Conservation (phyloP, 2,888 invertebrate species). For the Acanthosoma haemorrhoidale region DNA sequence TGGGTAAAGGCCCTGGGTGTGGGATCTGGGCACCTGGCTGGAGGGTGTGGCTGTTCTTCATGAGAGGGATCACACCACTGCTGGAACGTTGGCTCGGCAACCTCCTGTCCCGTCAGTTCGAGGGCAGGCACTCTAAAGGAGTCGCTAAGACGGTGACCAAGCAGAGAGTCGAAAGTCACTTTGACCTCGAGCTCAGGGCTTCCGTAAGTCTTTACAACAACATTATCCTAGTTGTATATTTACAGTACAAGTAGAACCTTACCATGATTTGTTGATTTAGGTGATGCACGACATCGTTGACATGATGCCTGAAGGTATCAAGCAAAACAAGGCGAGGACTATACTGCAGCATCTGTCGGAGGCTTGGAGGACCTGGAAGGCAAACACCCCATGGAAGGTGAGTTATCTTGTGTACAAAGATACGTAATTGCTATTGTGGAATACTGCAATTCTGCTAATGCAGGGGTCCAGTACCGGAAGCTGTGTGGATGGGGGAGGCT, state of each 20-base stretch:
- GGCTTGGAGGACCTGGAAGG: conserved; percentile 99
- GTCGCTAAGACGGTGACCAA: conserved; percentile 99
- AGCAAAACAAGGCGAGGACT: conserved; percentile 98
- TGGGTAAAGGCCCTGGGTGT: conserved; percentile 97
- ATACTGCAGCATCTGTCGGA: conserved; percentile 98
- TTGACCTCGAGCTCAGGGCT: conserved; percentile 95
- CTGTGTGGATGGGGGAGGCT: conserved; percentile 3
- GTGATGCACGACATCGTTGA: conserved; percentile 93
- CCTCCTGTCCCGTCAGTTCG: conserved; percentile 94
- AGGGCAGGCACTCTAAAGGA: conserved; percentile 98
- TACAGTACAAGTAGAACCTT: neutral
- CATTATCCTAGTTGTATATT: neutral
- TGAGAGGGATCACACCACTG: conserved; percentile 97
- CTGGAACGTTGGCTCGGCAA: conserved; percentile 99
- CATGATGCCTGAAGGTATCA: conserved; percentile 99
- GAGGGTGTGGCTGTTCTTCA: conserved; percentile 99
- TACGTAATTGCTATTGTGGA: too few relatives aligned
- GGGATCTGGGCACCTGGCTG: conserved; percentile 99
- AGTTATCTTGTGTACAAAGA: too few relatives aligned
- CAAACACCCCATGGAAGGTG: conserved; percentile 99
- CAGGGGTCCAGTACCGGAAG: conserved; percentile 24
- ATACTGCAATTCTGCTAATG: conserved; percentile 12
- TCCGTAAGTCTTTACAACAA: conserved; percentile 65
- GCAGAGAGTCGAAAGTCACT: conserved; percentile 98
- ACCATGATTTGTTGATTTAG: conserved; percentile 31